phyloP scores from a whole-genome alignment of 2,797 vertebrate genomes.

The Pangasius larnaudii region DNA sequence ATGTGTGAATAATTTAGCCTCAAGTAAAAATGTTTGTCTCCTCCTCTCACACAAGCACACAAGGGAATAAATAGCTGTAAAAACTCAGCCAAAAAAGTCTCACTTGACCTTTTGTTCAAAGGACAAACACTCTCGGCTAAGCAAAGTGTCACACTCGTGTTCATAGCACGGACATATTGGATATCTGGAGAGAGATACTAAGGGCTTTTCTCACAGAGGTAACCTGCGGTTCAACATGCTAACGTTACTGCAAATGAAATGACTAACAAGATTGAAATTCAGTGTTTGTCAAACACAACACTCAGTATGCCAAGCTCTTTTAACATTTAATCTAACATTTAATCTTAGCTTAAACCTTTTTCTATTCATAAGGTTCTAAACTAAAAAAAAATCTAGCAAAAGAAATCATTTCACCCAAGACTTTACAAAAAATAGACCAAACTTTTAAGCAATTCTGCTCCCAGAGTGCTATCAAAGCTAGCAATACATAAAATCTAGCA shows the following conservation, averaged over 20 bases:
- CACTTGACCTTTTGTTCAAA: conserved; percentile 38
- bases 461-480: not conserved
- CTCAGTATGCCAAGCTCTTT: conserved; percentile 5
- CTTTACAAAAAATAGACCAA: not conserved
- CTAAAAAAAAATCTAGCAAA: not conserved
- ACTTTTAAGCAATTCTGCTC: not conserved
- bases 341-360: not conserved
- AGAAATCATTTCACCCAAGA: not conserved
- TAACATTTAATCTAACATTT: not conserved
- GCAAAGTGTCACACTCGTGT: not conserved
- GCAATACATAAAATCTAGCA: not conserved
- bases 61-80: conserved; percentile 23
- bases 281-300: not conserved
- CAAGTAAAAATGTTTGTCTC: conserved; percentile 43
- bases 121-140: not conserved
- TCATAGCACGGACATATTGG: conserved; percentile 15
- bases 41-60: conserved; percentile 41
- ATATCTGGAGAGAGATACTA: not conserved
- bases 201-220: not conserved
- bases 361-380: not conserved
- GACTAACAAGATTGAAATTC: conserved; percentile 10
- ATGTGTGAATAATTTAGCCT: conserved; percentile 67
- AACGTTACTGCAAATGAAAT: not conserved
- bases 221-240: conserved; percentile 16
- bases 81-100: conserved; percentile 27